Conservation (phyloP, 2,797 vertebrate species). For the Hephaestus fuliginosus region DNA sequence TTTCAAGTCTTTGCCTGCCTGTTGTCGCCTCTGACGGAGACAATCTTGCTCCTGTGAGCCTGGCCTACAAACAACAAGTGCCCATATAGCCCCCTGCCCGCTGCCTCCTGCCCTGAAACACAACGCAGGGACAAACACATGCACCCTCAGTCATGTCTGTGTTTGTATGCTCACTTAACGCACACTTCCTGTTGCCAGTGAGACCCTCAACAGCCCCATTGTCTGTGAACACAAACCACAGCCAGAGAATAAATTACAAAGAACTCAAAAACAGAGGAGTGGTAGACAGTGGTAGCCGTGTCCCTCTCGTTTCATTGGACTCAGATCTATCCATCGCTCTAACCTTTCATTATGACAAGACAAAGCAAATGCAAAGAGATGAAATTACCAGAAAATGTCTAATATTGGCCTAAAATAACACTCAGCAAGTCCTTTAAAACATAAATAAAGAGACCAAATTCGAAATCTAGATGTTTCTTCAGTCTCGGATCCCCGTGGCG, state of each 20-base stretch:
- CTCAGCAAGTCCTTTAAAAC: constrained; percentile 24
- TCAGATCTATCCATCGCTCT: too few species aligned
- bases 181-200: constrained; percentile 38
- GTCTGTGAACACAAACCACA: too few species aligned
- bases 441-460: constrained; percentile 41
- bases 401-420: constrained; percentile 40
- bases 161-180: constrained; percentile 1
- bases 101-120: constrained; percentile 3
- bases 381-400: constrained; percentile 25
- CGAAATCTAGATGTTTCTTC: constrained; percentile 33
- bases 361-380: neutral
- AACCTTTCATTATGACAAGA: too few species aligned
- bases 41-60: constrained; percentile 63
- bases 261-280: too few species aligned
- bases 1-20: constrained; percentile 60
- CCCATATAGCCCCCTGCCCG: neutral
- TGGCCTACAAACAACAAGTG: constrained; percentile 61
- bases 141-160: constrained; percentile 1
- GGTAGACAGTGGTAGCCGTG: too few species aligned
- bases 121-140: neutral
- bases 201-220: neutral
- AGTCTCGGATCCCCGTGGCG: constrained; percentile 25
- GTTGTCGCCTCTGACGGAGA: constrained; percentile 47
- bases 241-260: too few species aligned
- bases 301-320: too few species aligned